Evolutionary conservation across 1,140 invertebrate species (phyloP).

Genomic region (Babylonia areolata): DNA sequence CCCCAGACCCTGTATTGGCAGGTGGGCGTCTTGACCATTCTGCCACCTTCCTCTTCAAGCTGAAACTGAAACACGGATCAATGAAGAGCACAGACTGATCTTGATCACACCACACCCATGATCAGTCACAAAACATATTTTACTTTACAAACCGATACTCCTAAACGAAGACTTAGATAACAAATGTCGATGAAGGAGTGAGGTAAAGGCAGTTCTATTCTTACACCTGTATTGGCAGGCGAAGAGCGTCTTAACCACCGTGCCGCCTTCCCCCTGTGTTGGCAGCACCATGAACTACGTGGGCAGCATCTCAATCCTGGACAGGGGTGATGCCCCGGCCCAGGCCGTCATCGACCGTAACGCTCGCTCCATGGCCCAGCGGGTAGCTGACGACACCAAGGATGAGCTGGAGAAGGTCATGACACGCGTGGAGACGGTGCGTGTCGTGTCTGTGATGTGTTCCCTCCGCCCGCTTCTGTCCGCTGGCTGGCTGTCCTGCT

Average conservation of each 20-base stretch:
- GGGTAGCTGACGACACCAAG: conserved; percentile 70
- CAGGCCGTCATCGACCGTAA: conserved; percentile 72
- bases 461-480: too few relatives aligned
- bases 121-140: not conserved
- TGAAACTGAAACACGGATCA: too few relatives aligned
- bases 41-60: too few relatives aligned
- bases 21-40: too few relatives aligned
- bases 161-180: too few relatives aligned
- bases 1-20: too few relatives aligned
- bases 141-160: not conserved
- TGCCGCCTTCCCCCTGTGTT: not conserved
- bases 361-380: conserved; percentile 68
- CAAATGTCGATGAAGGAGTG: too few relatives aligned
- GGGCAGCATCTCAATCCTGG: conserved; percentile 68
- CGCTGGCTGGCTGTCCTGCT: too few relatives aligned
- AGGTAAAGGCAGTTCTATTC: too few relatives aligned
- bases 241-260: not conserved
- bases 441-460: conserved; percentile 39
- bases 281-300: conserved; percentile 66
- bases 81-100: too few relatives aligned
- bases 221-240: not conserved
- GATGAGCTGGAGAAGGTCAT: conserved; percentile 73
- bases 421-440: conserved; percentile 70
- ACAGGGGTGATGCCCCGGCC: conserved; percentile 66
- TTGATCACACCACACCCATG: too few relatives aligned